Conservation (phyloP, 1,140 invertebrate species). For the Drosophila athabasca region DNA sequence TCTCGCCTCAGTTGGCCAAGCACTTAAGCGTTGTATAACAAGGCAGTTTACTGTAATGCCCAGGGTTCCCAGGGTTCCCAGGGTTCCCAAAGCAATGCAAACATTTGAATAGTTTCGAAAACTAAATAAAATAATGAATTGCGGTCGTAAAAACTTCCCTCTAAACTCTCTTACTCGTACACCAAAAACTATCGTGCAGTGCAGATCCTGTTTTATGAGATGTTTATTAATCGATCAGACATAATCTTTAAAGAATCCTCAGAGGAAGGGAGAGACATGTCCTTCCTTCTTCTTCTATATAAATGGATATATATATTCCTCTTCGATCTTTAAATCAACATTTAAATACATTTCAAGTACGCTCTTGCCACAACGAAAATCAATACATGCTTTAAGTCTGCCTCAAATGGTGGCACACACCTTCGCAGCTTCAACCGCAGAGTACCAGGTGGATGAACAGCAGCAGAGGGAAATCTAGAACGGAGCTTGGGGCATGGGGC, state of each 20-base stretch:
- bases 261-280: too few species aligned
- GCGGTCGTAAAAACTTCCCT: constrained; percentile 28
- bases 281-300: too few species aligned
- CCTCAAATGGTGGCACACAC: too few species aligned
- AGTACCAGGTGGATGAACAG: not conserved
- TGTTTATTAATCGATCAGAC: too few species aligned
- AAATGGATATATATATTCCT: too few species aligned
- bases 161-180: constrained; percentile 30
- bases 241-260: too few species aligned
- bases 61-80: constrained; percentile 42
- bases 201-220: constrained; percentile 4
- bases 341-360: too few species aligned
- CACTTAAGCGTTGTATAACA: constrained; percentile 61
- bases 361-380: too few species aligned
- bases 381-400: too few species aligned
- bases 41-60: constrained; percentile 54
- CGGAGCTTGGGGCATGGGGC: constrained; percentile 2
- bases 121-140: constrained; percentile 53
- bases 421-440: constrained; percentile 17
- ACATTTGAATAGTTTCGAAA: constrained; percentile 48
- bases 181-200: constrained; percentile 22
- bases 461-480: too few species aligned
- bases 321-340: too few species aligned
- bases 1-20: constrained; percentile 15
- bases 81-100: constrained; percentile 34